Evolutionary conservation across 1,140 invertebrate genomes (phyloP), one percentile per base, ranked within the genome.

Genomic region (Nautilus pompilius): DNA sequence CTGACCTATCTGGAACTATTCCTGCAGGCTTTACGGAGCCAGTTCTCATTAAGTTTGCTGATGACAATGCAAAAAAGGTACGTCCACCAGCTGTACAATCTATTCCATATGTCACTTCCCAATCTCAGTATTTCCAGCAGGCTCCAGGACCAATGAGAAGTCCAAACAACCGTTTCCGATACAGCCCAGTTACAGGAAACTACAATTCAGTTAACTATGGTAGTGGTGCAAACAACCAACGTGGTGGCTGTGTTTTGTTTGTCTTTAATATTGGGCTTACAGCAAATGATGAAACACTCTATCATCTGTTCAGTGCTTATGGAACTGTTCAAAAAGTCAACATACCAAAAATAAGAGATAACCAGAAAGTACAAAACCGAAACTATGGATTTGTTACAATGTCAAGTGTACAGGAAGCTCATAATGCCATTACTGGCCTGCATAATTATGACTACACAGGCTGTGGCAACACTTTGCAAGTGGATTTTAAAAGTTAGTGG

Each of bases 11-110:
- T 79, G 93, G 93, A 49, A 89, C 89, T 62, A 88, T 91, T 72
- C 89, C 91, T 32, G 89, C 92, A 66, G 92, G 91, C 67, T 89
- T 89, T 51, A 89, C 87, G 33, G 89, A 93, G 72, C 90, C 91
- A 15, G 83, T 96, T 5, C 88, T 87, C 65, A 91, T 96, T 15
- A 91, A 91, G 85, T 85, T 95, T 67, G 93, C 93, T 0, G 93
- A 95, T 77, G 93, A 96, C 80, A 93, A 95, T 76, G 92, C 91
- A 13, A 92, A 93, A 85, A 76, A 76, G 62, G 62, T 64, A 32
- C 45, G 59, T 33, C 60, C 72, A n/a, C 70, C 69, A 34, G 28
- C 55, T 15, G n/a, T n/a, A n/a, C n/a, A n/a, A n/a, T n/a, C n/a
- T n/a, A 51, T 51, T 13, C 55, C 54, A 26, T 20, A 53, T 30